phyloP scores from a whole-genome alignment of 1,140 invertebrate species.

The Hycleus cichorii region DNA sequence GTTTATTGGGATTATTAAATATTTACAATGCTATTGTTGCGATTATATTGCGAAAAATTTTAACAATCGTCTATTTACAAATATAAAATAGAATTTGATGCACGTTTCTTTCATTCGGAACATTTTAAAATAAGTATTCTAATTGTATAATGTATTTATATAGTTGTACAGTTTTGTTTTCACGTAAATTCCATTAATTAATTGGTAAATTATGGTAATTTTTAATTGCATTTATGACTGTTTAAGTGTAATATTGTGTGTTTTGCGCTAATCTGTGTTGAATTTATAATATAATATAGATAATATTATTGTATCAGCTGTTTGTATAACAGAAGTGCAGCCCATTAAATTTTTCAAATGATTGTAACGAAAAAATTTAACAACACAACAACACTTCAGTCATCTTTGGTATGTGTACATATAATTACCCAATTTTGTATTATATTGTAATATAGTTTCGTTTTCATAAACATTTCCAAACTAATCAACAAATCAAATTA shows the following conservation, averaged over 20 bases:
- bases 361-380: neutral
- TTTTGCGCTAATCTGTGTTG: conserved; percentile 24
- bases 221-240: conserved; percentile 25
- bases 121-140: conserved; percentile 6
- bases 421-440: conserved; percentile 35
- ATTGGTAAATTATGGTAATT: conserved; percentile 22
- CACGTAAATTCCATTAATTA: conserved; percentile 30
- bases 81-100: conserved; percentile 34
- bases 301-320: neutral
- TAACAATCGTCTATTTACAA: too few species aligned
- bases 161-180: conserved; percentile 32
- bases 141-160: conserved; percentile 29
- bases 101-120: conserved; percentile 23
- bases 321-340: neutral
- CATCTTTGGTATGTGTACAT: conserved; percentile 36
- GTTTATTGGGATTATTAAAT: too few species aligned
- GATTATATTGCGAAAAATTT: too few species aligned
- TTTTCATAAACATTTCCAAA: conserved; percentile 36
- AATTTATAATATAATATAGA: conserved; percentile 10
- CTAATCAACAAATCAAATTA: too few species aligned
- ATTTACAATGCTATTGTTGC: too few species aligned
- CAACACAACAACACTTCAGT: conserved; percentile 11
- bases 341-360: neutral
- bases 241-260: conserved; percentile 18
- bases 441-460: conserved; percentile 42